phyloP scores from a whole-genome alignment of 2,797 vertebrate species.

The Gastrophryne carolinensis region DNA sequence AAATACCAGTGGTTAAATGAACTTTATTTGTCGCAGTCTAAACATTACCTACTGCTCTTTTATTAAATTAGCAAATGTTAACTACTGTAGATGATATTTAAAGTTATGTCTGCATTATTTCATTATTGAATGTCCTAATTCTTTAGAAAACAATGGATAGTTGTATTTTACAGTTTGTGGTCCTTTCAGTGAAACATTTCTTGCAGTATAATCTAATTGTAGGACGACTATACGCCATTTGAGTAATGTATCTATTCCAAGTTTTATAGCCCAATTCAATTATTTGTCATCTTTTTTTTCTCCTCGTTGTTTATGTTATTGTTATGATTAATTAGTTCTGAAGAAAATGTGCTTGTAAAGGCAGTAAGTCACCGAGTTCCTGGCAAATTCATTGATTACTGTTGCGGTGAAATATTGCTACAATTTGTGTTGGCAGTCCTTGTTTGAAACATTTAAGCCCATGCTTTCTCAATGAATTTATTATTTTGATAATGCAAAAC shows the following conservation, averaged over 20 bases:
- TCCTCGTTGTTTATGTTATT: constrained; percentile 46
- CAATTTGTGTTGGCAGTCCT: constrained; percentile 56
- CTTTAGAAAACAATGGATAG: neutral
- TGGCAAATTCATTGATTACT: constrained; percentile 59
- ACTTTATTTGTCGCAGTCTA: neutral
- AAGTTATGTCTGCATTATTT: neutral
- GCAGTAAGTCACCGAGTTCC: constrained; percentile 53
- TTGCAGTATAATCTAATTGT: constrained; percentile 22
- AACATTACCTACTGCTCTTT: neutral
- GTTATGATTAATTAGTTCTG: constrained; percentile 56
- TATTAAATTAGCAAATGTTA: neutral
- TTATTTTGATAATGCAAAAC: constrained; percentile 52
- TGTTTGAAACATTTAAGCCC: constrained; percentile 57
- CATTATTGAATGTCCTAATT: neutral
- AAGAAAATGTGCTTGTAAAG: constrained; percentile 54
- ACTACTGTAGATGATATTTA: neutral
- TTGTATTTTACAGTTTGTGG: neutral
- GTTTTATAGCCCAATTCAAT: constrained; percentile 36
- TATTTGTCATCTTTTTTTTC: neutral
- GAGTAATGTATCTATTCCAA: constrained; percentile 15
- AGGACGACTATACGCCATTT: constrained; percentile 31
- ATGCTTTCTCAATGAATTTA: constrained; percentile 59
- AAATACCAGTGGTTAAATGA: neutral
- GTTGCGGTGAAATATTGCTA: constrained; percentile 56
- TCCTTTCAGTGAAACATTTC: constrained; percentile 21